Evolutionary conservation across 2,797 vertebrate genomes (phyloP).

Genomic region (Spinus pinus): DNA sequence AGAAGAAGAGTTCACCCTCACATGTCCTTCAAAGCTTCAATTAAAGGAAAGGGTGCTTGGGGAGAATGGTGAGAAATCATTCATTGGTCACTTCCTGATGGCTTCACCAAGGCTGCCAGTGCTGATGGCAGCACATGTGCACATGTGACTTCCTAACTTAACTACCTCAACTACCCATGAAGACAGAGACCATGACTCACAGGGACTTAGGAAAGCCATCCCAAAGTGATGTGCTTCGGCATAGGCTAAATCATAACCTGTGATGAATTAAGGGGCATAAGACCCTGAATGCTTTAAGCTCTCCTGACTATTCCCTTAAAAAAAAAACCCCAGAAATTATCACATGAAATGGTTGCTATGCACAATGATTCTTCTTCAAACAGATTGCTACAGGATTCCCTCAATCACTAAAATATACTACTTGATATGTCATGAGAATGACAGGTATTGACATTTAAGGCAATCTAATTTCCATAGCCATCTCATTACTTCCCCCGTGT

Average conservation of each 20-base stretch:
- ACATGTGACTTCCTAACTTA: neutral
- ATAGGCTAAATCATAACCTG: neutral
- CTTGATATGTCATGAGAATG: neutral
- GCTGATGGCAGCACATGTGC: neutral
- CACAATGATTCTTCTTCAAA: slow-evolving; percentile 35
- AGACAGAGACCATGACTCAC: neutral
- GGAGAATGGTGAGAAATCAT: neutral
- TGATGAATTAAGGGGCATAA: neutral
- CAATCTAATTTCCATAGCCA: slow-evolving; percentile 7
- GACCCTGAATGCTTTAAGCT: neutral
- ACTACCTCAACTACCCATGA: neutral
- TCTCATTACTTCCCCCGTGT: neutral
- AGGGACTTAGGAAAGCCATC: neutral
- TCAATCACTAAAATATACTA: neutral
- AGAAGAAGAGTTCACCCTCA: neutral
- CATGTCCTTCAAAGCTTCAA: neutral
- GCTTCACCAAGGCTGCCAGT: neutral
- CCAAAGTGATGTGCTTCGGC: neutral
- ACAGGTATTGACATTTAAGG: slow-evolving; percentile 19
- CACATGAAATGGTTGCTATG: neutral
- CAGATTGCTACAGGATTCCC: neutral
- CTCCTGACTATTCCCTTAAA: neutral
- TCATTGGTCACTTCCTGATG: neutral
- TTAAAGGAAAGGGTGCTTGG: neutral
- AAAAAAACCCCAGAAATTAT: neutral